Evolutionary conservation across 1,140 invertebrate genomes (phyloP).

Genomic region (Cherax quadricarinatus): DNA sequence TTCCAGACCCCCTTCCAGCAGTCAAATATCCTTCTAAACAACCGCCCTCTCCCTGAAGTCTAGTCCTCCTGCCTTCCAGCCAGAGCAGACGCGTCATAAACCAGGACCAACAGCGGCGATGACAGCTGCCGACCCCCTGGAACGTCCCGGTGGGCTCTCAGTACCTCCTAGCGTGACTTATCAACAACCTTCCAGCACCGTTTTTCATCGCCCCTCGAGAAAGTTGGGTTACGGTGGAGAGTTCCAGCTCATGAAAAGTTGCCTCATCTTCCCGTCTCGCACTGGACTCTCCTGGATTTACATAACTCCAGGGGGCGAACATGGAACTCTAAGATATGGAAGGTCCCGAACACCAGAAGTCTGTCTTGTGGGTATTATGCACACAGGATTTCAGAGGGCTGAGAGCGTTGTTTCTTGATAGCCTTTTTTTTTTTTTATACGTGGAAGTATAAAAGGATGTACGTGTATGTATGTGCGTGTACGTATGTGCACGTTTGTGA

Average conservation of each 20-base stretch:
- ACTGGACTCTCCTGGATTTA: conserved; percentile 39
- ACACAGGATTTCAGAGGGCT: not conserved
- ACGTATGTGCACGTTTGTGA: not conserved
- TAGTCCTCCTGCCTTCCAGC: not conserved
- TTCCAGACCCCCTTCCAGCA: not conserved
- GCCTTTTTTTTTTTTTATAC: not conserved
- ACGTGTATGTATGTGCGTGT: not conserved
- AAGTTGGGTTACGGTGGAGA: not conserved
- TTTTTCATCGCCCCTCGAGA: not conserved
- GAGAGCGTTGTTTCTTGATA: not conserved
- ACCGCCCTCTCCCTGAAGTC: not conserved
- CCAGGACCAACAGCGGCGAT: conserved; percentile 60
- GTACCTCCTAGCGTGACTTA: not conserved
- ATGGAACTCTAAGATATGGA: conserved; percentile 47
- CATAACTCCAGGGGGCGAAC: conserved; percentile 61
- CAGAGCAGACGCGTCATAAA: conserved; percentile 54
- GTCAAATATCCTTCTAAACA: not conserved
- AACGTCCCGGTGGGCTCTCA: conserved; percentile 37
- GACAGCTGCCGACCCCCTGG: conserved; percentile 62
- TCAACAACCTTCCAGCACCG: not conserved
- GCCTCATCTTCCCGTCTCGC: conserved; percentile 21
- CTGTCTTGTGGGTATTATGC: conserved; percentile 43
- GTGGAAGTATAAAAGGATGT: not conserved
- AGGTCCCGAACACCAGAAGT: conserved; percentile 61
- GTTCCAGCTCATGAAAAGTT: not conserved